Percentiles rank a stretch among this genome's conserved stretches.
phyloP scores from a whole-genome alignment of 2,113 vertebrate genomes.

The Apaloderma vittatum region DNA sequence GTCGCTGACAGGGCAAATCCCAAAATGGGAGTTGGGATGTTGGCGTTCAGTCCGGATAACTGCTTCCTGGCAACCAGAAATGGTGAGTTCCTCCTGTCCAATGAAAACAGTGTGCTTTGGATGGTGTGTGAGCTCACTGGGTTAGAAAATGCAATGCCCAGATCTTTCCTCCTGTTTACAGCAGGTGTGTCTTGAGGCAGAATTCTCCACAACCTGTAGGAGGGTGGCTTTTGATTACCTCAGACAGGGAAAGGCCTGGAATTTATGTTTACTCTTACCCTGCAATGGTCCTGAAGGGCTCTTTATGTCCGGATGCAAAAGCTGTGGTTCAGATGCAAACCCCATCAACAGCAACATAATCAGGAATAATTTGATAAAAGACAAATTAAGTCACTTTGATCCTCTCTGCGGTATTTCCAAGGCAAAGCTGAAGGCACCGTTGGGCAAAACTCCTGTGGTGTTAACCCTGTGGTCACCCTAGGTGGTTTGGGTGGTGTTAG shows the following conservation, averaged over 20 bases:
- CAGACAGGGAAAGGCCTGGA: neutral
- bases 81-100: slow-evolving; percentile 75
- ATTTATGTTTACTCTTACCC: neutral
- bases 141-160: neutral
- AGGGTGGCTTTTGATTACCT: neutral
- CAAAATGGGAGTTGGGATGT: slow-evolving; percentile 88
- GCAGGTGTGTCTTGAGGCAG: neutral
- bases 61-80: slow-evolving; percentile 93
- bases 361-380: neutral
- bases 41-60: slow-evolving; percentile 93
- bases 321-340: neutral
- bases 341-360: neutral
- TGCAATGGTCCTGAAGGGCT: neutral
- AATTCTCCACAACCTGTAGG: neutral
- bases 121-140: neutral
- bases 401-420: neutral
- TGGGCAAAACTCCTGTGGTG: neutral
- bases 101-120: too few species aligned
- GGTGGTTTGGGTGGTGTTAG: accelerated
- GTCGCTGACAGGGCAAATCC: slow-evolving; percentile 92
- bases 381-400: neutral
- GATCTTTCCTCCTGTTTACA: neutral
- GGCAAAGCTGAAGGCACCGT: neutral
- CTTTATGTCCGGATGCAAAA: neutral
- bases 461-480: neutral